Conservation (phyloP, 2,113 vertebrate species). For the Chiloscyllium plagiosum region DNA sequence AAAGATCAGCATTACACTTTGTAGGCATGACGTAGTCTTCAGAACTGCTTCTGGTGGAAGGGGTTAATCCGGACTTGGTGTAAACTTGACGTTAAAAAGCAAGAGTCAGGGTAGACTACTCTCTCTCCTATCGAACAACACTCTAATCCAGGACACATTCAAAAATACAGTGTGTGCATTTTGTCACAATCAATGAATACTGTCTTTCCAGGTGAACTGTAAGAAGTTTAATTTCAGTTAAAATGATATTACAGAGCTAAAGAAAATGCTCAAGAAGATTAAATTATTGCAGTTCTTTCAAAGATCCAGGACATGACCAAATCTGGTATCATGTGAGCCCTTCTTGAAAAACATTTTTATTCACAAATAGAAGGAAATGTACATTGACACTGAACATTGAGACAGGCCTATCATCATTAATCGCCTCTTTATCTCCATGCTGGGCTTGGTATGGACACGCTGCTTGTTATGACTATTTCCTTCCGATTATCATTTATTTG, state of each 20-base stretch:
- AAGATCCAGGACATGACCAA: neutral
- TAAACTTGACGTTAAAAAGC: no score
- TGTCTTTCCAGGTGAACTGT: neutral
- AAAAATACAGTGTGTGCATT: neutral
- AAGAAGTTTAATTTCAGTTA: neutral
- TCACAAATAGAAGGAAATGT: neutral
- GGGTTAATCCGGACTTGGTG: no score
- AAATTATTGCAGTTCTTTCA: neutral
- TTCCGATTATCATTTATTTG: neutral
- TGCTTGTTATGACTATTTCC: neutral
- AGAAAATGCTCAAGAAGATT: neutral
- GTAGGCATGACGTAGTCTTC: no score
- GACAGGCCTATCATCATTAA: neutral
- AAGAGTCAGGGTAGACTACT: no score
- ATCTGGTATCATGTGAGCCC: neutral
- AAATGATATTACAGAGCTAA: neutral
- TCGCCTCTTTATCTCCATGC: neutral
- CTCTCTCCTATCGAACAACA: no score
- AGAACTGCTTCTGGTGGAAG: no score
- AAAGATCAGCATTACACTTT: no score
- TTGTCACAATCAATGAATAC: neutral
- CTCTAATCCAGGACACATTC: no score
- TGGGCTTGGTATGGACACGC: neutral
- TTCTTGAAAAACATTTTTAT: neutral
- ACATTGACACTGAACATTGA: neutral